phyloP scores from a whole-genome alignment of 1,140 invertebrate species.

The Dysdera silvatica region DNA sequence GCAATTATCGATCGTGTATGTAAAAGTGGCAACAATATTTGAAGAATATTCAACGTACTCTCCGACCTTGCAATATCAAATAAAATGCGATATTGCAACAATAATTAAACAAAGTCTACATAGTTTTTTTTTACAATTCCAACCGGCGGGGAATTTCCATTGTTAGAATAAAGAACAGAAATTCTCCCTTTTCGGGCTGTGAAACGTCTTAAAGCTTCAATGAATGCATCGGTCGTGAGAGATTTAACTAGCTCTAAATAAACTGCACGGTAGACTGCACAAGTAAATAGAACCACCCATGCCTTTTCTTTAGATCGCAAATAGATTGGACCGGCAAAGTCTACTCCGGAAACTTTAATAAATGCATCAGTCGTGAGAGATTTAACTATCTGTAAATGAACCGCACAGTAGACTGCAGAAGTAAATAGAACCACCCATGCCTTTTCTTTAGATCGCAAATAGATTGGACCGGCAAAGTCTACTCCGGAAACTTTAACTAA shows the following conservation, averaged over 20 bases:
- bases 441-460: slow-evolving; percentile 37
- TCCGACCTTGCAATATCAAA: no score
- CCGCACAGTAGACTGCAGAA: slow-evolving; percentile 44
- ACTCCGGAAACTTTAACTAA: neutral
- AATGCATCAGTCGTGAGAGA: slow-evolving; percentile 42
- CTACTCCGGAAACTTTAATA: slow-evolving; percentile 40
- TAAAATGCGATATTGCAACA: no score
- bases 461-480: slow-evolving; percentile 41
- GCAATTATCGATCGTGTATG: no score
- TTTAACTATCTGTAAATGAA: slow-evolving; percentile 43
- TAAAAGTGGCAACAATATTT: no score
- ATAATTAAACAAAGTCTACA: no score
- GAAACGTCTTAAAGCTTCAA: slow-evolving; percentile 36
- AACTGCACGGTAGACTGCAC: slow-evolving; percentile 43
- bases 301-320: slow-evolving; percentile 35
- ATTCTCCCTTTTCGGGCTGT: slow-evolving; percentile 1
- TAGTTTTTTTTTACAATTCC: no score
- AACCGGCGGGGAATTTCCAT: no score
- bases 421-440: slow-evolving; percentile 45
- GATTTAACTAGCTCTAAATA: slow-evolving; percentile 44
- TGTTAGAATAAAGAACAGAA: neutral
- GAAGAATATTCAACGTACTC: no score
- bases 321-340: slow-evolving; percentile 45
- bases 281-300: slow-evolving; percentile 46
- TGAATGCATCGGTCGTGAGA: slow-evolving; percentile 42